phyloP scores from a whole-genome alignment of 2,113 vertebrate species.

The Oncorhynchus keta region DNA sequence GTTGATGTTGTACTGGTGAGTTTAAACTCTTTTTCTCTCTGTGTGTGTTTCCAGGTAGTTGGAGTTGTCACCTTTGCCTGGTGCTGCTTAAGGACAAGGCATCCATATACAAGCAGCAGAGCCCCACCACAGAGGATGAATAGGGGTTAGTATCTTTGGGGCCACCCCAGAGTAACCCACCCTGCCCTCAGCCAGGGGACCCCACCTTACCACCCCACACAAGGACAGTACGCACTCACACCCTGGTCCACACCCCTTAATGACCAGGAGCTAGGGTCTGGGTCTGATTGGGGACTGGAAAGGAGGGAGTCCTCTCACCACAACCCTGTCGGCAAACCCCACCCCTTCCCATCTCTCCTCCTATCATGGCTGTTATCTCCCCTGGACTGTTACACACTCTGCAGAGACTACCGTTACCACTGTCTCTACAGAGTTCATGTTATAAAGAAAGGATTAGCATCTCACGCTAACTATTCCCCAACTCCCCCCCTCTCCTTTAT shows the following conservation, averaged over 20 bases:
- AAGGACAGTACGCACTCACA: constrained; percentile 41
- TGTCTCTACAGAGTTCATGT: constrained; percentile 49
- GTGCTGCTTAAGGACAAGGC: constrained; percentile 96
- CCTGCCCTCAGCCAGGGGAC: constrained; percentile 20
- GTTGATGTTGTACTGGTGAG: background rate
- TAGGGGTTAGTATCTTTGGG: no score
- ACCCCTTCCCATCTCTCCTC: background rate
- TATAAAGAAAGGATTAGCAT: constrained; percentile 51
- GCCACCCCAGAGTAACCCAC: constrained; percentile 68
- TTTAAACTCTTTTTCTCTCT: background rate
- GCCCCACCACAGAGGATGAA: constrained; percentile 44
- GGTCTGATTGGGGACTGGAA: background rate
- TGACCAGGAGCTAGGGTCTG: background rate
- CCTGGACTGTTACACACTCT: constrained; percentile 57
- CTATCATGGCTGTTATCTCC: constrained; percentile 6
- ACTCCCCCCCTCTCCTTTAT: constrained; percentile 12
- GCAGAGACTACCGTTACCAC: constrained; percentile 50
- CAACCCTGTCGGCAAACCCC: constrained; percentile 44
- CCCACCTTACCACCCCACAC: constrained; percentile 6
- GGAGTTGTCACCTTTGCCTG: constrained; percentile 97
- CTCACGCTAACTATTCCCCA: constrained; percentile 46
- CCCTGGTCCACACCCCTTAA: constrained; percentile 3
- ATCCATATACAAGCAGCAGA: constrained; percentile 96
- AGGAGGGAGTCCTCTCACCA: constrained; percentile 21
- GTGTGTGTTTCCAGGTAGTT: constrained; percentile 79